phyloP scores from a whole-genome alignment of 2,113 vertebrate species.

The Cepphus grylle region DNA sequence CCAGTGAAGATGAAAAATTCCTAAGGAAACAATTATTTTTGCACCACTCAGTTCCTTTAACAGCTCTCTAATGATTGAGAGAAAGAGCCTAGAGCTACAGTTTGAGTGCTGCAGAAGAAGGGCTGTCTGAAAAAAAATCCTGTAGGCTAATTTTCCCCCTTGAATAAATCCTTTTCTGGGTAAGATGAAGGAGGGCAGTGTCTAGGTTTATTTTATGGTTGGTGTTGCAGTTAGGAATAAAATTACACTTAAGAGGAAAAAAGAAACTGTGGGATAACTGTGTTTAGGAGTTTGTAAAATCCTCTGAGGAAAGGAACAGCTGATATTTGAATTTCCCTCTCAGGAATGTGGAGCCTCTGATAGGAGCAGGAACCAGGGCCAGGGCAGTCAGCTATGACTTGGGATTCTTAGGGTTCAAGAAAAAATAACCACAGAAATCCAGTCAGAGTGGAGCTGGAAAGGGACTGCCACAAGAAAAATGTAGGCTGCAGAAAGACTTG shows the following conservation, averaged over 20 bases:
- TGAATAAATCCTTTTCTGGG: neutral
- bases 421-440: neutral
- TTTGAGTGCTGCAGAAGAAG: neutral
- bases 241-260: neutral
- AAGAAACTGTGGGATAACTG: neutral
- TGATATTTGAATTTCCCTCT: neutral
- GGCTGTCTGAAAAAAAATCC: neutral
- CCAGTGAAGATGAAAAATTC: neutral
- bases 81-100: neutral
- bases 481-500: neutral
- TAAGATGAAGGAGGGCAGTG: neutral
- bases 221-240: neutral
- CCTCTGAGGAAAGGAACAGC: neutral
- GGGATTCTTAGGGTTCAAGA: neutral
- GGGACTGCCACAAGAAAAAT: neutral
- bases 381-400: neutral
- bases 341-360: neutral
- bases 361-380: neutral
- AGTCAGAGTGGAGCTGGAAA: neutral
- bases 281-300: neutral
- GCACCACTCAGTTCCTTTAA: slow-evolving; percentile 4
- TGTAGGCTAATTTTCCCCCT: neutral
- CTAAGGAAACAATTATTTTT: slow-evolving; percentile 46
- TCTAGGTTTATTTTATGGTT: neutral
- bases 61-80: neutral